These are phyloP conservation scores for Apostichopus japonicus DNA, from an alignment of 35 echinoderm and acorn worm species.

Conservation along the genomic window DNA sequence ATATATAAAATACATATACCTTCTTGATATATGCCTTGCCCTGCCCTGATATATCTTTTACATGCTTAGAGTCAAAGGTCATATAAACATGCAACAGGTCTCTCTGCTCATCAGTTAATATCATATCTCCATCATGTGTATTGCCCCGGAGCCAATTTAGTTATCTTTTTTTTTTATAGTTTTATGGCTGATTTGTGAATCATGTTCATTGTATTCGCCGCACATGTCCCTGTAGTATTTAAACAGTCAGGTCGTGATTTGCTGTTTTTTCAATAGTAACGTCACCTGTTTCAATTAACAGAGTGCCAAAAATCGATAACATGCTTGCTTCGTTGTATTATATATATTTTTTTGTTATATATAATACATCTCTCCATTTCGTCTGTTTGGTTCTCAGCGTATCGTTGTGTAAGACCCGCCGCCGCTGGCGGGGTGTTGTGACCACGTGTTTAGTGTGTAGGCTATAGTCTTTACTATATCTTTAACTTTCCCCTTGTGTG, in stretches of 20 bases:
- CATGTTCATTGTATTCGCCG: neutral
- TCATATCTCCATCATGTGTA: neutral
- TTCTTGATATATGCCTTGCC: too few relatives aligned
- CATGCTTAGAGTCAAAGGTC: too few relatives aligned
- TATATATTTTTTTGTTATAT: neutral
- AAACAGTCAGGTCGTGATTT: neutral
- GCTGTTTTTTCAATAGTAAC: neutral
- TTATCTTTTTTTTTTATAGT: neutral
- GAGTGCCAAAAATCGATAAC: slow-evolving; percentile 43
- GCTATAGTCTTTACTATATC: neutral
- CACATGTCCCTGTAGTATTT: neutral
- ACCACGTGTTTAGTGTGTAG: neutral
- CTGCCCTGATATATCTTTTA: too few relatives aligned
- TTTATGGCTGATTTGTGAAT: neutral
- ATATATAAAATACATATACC: too few relatives aligned
- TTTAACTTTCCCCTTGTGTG: neutral
- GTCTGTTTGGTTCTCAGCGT: neutral
- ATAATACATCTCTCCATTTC: neutral
- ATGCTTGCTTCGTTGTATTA: slow-evolving; percentile 18
- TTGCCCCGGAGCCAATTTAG: neutral
- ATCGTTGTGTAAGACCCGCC: neutral
- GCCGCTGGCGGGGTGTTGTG: neutral
- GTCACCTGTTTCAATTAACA: slow-evolving; percentile 55
- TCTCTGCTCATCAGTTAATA: neutral
- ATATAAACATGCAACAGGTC: neutral